Evolutionary conservation across 2,888 invertebrate genomes (phyloP).

Genomic region (Xanthorhoe spadicearia): DNA sequence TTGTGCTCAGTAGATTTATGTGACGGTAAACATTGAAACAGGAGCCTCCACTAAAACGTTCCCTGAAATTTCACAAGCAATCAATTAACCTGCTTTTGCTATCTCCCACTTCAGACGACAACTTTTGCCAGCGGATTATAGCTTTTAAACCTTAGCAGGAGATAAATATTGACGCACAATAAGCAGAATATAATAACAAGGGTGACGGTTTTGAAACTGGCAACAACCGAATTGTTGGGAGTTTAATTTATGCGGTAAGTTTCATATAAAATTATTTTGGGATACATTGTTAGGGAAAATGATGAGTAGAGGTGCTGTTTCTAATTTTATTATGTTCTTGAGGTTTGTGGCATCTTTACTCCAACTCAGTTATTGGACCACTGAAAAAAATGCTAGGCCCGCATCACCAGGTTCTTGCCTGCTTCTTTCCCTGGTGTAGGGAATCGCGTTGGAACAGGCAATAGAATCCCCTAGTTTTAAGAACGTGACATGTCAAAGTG

Average conservation of each 20-base stretch:
- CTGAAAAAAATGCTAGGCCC: too few species aligned
- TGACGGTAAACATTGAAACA: slow-evolving; percentile 12
- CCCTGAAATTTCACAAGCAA: slow-evolving; percentile 50
- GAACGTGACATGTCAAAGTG: too few species aligned
- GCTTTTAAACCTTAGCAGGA: slow-evolving; percentile 45
- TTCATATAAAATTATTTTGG: slow-evolving; percentile 61
- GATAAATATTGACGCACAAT: slow-evolving; percentile 53
- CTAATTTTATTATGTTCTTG: slow-evolving; percentile 5
- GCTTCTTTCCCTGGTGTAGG: too few species aligned
- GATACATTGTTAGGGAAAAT: slow-evolving; percentile 49
- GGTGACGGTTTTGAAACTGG: slow-evolving; percentile 67
- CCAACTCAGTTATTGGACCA: too few species aligned
- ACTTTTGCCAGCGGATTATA: slow-evolving; percentile 48
- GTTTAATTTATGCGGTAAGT: slow-evolving; percentile 73
- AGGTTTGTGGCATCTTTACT: background rate
- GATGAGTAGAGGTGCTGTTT: slow-evolving; percentile 21
- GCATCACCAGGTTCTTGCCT: too few species aligned
- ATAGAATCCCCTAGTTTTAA: too few species aligned
- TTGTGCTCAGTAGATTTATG: slow-evolving; percentile 10
- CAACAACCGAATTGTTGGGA: slow-evolving; percentile 67
- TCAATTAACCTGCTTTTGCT: slow-evolving; percentile 56
- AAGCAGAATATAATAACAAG: slow-evolving; percentile 55
- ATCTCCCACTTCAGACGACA: slow-evolving; percentile 47
- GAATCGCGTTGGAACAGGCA: too few species aligned
- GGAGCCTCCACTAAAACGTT: slow-evolving; percentile 33